Evolutionary conservation across 2,113 vertebrate species (phyloP).

Genomic region (Psammodynastes pulverulentus): DNA sequence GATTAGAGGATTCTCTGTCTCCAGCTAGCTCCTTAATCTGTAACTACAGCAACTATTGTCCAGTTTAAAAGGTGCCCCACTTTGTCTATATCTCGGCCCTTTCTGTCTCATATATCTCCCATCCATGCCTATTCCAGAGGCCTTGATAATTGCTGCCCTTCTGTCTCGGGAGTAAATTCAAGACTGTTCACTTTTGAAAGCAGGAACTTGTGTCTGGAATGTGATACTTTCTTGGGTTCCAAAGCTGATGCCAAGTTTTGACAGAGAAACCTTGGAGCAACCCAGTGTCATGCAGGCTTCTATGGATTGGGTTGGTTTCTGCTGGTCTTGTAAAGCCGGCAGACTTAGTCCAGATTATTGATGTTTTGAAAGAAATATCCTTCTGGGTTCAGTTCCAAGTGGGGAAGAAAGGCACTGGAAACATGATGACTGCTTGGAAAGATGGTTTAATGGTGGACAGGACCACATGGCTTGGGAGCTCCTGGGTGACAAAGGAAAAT

Average conservation of each 20-base stretch:
- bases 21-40: slow-evolving; percentile 37
- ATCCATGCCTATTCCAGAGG: slow-evolving; percentile 14
- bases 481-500: no score
- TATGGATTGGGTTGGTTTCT: background rate
- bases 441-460: no score
- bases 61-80: background rate
- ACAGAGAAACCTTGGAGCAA: background rate
- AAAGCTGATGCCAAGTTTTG: background rate
- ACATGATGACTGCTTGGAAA: no score
- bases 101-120: background rate
- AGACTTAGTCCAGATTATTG: background rate
- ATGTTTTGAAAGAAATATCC: no score
- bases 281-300: background rate
- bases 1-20: slow-evolving; percentile 38
- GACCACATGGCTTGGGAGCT: no score
- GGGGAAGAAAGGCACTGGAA: no score
- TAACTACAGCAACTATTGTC: slow-evolving; percentile 60
- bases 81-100: background rate
- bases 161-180: background rate
- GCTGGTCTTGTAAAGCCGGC: background rate
- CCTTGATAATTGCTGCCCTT: background rate
- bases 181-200: background rate
- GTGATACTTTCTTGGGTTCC: background rate
- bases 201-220: background rate
- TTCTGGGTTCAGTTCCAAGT: no score